phyloP scores from a whole-genome alignment of 2,888 invertebrate genomes.

The Catocala fraxini region DNA sequence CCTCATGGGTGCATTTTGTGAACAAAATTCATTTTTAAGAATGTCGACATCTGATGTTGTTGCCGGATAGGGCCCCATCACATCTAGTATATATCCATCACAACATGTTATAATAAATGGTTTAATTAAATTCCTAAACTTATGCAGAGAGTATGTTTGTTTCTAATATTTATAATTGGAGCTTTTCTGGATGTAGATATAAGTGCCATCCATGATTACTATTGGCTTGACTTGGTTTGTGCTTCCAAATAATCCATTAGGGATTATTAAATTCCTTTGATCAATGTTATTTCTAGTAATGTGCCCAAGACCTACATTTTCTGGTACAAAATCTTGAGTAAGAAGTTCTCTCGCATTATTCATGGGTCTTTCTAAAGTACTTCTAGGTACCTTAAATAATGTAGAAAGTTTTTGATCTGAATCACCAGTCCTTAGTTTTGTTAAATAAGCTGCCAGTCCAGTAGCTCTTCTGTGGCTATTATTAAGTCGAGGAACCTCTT shows the following conservation, averaged over 20 bases:
- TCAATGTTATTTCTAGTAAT: too few species aligned
- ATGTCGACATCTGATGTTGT: too few species aligned
- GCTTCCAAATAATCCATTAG: constrained; percentile 15
- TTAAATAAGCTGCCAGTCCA: constrained; percentile 18
- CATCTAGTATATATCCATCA: not conserved
- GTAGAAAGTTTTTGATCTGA: constrained; percentile 14
- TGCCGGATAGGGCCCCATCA: not conserved
- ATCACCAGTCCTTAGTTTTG: constrained; percentile 17
- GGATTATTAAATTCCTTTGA: constrained; percentile 7
- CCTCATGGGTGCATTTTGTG: too few species aligned
- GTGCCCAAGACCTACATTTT: too few species aligned
- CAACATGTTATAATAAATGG: constrained; percentile 3
- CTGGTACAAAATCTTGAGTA: constrained; percentile 13
- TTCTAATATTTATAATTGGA: constrained; percentile 1
- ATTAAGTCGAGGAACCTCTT: constrained; percentile 8
- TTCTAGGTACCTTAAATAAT: constrained; percentile 18
- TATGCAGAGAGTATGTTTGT: not conserved
- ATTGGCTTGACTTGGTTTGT: constrained; percentile 5
- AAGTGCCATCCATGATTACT: not conserved
- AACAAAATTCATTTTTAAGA: not conserved
- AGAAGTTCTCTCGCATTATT: constrained; percentile 9
- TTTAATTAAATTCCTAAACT: too few species aligned
- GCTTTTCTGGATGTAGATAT: not conserved
- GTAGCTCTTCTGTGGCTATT: constrained; percentile 11
- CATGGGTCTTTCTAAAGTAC: constrained; percentile 17